A percentile compares a stretch with the other conserved stretches of the same genome.
phyloP scores from a whole-genome alignment of 2,113 vertebrate genomes.

The Ivindomyrus marchei region DNA sequence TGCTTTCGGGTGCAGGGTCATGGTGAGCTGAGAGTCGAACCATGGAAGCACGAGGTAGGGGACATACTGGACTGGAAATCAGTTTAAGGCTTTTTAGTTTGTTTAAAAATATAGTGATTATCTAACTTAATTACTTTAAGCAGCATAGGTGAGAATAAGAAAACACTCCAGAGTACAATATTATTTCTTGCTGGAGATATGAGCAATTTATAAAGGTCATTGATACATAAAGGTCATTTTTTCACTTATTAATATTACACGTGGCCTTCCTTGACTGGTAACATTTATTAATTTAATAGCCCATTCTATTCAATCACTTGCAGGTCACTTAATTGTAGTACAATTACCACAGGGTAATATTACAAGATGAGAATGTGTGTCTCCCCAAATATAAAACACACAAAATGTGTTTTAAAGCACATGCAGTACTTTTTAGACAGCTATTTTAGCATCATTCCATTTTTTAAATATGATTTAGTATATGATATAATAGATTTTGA shows the following conservation, averaged over 20 bases:
- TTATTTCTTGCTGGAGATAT: neutral
- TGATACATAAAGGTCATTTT: constrained; percentile 1
- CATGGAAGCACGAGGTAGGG: neutral
- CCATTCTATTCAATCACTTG: neutral
- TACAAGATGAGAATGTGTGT: neutral
- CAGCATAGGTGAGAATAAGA: neutral
- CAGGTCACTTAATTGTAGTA: neutral
- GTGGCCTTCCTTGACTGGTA: neutral
- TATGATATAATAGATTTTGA: neutral
- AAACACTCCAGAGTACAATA: neutral
- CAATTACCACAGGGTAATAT: neutral
- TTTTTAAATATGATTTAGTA: neutral
- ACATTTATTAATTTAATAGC: neutral
- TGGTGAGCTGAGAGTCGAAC: neutral
- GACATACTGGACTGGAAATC: neutral
- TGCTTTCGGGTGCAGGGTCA: neutral
- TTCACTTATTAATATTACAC: neutral
- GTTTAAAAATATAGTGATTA: neutral
- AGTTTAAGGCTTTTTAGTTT: neutral
- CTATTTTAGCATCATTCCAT: neutral
- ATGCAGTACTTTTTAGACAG: neutral
- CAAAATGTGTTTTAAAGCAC: neutral
- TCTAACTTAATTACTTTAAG: neutral
- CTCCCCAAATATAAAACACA: neutral
- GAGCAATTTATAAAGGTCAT: neutral